Evolutionary conservation across 1,140 invertebrate genomes (phyloP).

Genomic region (Lutraria rhynchaena): DNA sequence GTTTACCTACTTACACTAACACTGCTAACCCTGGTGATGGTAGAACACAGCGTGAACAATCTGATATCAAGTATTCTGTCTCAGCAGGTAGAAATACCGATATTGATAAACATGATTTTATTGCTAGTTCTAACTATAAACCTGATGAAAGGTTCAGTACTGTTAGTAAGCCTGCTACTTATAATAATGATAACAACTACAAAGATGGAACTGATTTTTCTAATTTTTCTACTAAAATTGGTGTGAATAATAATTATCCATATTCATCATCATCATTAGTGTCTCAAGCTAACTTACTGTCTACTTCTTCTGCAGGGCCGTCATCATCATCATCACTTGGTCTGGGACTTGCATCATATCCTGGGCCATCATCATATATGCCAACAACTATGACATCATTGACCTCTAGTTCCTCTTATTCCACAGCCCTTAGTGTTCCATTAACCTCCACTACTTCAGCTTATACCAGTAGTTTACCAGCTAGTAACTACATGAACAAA

Average conservation of each 20-base stretch:
- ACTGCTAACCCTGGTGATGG: conserved; percentile 14
- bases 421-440: conserved; percentile 51
- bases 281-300: conserved; percentile 22
- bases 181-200: conserved; percentile 34
- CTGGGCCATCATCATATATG: conserved; percentile 46
- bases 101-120: conserved; percentile 33
- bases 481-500: conserved; percentile 37
- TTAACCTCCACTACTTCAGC: conserved; percentile 47
- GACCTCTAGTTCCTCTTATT: conserved; percentile 49
- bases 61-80: conserved; percentile 6
- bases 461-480: conserved; percentile 45
- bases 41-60: background rate
- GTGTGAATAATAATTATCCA: conserved; percentile 27
- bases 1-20: conserved; percentile 29
- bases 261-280: conserved; percentile 47
- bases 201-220: conserved; percentile 54
- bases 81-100: conserved; percentile 40
- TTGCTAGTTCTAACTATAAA: conserved; percentile 31
- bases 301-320: conserved; percentile 40
- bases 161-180: background rate
- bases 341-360: conserved; percentile 15
- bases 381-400: conserved; percentile 44
- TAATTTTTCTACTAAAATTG: conserved; percentile 52
- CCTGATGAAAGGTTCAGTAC: conserved; percentile 22
- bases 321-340: conserved; percentile 51